phyloP scores from a whole-genome alignment of 2,888 invertebrate genomes.

The Strigamia maritima region DNA sequence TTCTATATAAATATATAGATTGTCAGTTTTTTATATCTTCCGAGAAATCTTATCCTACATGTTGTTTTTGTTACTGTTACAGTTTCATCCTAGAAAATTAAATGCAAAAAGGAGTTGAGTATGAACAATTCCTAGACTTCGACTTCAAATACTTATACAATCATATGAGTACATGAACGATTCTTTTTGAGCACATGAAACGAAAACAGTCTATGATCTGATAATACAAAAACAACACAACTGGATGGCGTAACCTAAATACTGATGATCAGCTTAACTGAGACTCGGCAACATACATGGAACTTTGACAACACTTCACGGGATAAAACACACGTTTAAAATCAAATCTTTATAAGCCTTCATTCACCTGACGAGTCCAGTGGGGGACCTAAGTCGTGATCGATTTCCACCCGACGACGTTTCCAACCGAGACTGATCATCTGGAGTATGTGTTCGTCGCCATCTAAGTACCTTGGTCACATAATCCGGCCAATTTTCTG shows the following conservation, averaged over 20 bases:
- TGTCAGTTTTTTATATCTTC: background rate
- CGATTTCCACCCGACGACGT: slow-evolving; percentile 84
- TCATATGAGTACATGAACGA: background rate
- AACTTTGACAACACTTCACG: background rate
- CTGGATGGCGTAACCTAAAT: background rate
- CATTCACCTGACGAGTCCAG: slow-evolving; percentile 84
- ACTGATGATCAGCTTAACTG: background rate
- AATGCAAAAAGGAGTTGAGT: background rate
- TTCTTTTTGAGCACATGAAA: background rate
- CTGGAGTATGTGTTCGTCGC: slow-evolving; percentile 55
- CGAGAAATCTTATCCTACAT: background rate
- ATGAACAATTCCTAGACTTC: background rate
- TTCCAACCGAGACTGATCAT: slow-evolving; percentile 58
- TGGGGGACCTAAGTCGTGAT: slow-evolving; percentile 86
- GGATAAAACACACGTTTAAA: background rate
- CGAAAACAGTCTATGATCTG: background rate
- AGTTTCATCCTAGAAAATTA: background rate
- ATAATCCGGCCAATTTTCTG: slow-evolving; percentile 94
- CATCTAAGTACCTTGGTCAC: slow-evolving; percentile 83
- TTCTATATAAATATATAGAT: slow-evolving; percentile 3
- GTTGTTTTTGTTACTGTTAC: background rate
- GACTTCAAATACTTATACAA: background rate
- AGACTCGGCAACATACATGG: background rate
- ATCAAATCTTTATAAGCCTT: background rate
- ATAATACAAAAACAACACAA: background rate